Evolutionary conservation across 2,797 vertebrate species (phyloP).

Genomic region (Anniella stebbinsi): DNA sequence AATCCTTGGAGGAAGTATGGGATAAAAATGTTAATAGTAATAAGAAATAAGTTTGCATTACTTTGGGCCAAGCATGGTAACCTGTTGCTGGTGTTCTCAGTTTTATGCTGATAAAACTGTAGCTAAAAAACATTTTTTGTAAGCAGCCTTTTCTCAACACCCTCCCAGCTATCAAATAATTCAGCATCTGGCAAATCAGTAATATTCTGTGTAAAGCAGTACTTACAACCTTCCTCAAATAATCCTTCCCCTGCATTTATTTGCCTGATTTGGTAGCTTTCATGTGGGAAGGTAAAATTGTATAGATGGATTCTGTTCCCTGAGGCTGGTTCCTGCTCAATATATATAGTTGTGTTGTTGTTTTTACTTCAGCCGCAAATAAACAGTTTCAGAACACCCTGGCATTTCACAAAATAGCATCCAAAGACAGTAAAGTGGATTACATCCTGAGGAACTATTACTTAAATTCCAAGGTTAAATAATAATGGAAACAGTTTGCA

Average conservation of each 20-base stretch:
- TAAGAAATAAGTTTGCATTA: background rate
- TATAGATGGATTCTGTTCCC: background rate
- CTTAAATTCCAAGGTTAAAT: slow-evolving; percentile 5
- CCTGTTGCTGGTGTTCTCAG: background rate
- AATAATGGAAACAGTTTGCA: background rate
- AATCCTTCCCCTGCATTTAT: background rate
- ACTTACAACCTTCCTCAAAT: background rate
- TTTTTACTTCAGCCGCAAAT: background rate
- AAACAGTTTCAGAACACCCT: background rate
- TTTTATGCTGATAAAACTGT: background rate
- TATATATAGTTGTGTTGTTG: background rate
- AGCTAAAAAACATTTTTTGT: background rate
- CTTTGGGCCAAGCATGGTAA: background rate
- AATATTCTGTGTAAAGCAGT: background rate
- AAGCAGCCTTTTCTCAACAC: background rate
- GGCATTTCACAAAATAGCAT: background rate
- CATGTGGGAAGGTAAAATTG: background rate
- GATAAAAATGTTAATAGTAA: background rate
- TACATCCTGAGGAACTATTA: background rate
- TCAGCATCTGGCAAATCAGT: background rate
- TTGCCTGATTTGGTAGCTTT: background rate
- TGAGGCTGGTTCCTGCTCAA: background rate
- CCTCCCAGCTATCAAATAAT: background rate
- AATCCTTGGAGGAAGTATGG: background rate
- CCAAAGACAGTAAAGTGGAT: background rate